These are phyloP conservation scores for Aspiorhynchus laticeps DNA, from an alignment of 2,113 vertebrate genomes.

Conservation along the genomic window DNA sequence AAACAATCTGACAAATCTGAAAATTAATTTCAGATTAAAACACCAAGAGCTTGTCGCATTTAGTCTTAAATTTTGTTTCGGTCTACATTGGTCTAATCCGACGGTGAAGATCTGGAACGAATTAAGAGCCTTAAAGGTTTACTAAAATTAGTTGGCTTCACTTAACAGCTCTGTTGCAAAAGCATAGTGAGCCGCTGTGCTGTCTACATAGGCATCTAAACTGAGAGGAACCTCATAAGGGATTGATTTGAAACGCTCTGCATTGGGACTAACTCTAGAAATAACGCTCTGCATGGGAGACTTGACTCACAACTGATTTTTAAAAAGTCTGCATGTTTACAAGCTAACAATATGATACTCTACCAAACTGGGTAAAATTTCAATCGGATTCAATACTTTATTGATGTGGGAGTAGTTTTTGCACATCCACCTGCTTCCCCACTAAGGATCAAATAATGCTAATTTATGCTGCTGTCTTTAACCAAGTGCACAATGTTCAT, in stretches of 20 bases:
- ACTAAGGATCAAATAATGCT: neutral
- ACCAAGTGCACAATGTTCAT: neutral
- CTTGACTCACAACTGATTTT: neutral
- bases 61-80: neutral
- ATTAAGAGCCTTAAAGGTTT: neutral
- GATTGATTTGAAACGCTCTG: conserved; percentile 10
- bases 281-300: neutral
- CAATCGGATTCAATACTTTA: neutral
- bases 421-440: conserved; percentile 1
- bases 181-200: neutral
- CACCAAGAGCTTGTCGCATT: neutral
- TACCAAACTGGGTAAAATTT: too few relatives aligned
- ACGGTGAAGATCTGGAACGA: neutral
- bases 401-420: neutral
- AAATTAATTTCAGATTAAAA: neutral
- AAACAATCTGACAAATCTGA: neutral
- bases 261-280: neutral
- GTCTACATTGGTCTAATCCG: neutral
- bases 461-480: neutral
- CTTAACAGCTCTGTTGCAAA: conserved; percentile 16
- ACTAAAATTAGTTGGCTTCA: conserved; percentile 6
- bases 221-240: neutral
- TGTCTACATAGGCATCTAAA: conserved; percentile 14
- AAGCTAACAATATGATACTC: neutral
- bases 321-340: neutral